Percentiles rank a stretch among this genome's conserved stretches.
Evolutionary conservation across 2,797 vertebrate genomes (phyloP).

Genomic region (Leptodactylus fallax): DNA sequence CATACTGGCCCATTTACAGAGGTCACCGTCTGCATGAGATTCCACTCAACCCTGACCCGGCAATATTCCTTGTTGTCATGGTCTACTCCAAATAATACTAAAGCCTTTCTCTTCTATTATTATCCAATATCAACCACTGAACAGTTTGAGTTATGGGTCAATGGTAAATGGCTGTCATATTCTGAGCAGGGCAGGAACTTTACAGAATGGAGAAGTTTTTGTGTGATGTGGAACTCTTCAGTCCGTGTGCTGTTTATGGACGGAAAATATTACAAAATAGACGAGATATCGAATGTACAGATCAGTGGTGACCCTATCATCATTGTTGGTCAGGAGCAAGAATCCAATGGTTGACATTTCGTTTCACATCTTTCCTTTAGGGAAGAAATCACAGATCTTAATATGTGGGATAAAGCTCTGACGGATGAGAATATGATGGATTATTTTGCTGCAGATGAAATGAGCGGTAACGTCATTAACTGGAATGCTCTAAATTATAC

Average conservation of each 20-base stretch:
- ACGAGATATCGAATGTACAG: no score
- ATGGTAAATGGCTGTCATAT: not conserved
- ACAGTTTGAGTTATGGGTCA: not conserved
- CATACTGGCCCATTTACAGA: not conserved
- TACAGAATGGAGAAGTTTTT: no score
- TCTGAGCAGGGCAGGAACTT: not conserved
- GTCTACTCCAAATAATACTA: not conserved
- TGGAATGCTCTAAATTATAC: not conserved
- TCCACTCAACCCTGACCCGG: not conserved
- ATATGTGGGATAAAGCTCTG: not conserved
- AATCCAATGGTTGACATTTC: not conserved
- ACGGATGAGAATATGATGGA: not conserved
- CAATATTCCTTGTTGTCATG: not conserved
- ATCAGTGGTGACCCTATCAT: no score
- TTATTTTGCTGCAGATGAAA: not conserved
- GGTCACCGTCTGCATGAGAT: not conserved
- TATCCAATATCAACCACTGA: not conserved
- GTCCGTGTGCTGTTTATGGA: no score
- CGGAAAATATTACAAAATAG: no score
- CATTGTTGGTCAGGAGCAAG: not conserved
- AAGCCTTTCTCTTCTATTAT: not conserved
- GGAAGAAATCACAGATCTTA: not conserved
- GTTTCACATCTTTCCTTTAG: not conserved
- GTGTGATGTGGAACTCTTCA: no score
- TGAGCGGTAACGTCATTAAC: not conserved